Evolutionary conservation across 2,888 invertebrate species (phyloP).

Genomic region (Caenorhabditis japonica): DNA sequence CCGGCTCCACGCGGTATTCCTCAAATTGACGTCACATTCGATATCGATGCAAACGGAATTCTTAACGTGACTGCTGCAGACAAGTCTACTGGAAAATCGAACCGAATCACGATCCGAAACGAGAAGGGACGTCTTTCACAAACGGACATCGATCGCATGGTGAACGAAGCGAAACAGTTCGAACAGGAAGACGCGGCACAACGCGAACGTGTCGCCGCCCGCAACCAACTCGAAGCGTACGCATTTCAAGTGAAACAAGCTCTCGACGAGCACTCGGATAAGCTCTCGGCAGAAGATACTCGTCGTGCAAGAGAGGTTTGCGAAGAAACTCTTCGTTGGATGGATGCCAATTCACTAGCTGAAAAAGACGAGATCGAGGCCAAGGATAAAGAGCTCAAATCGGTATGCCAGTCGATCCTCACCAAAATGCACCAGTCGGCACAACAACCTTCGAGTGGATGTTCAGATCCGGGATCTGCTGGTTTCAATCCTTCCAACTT

Average conservation of each 20-base stretch:
- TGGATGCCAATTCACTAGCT: constrained; percentile 83
- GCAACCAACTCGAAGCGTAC: constrained; percentile 90
- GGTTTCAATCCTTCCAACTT: constrained; percentile 39
- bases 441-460: constrained; percentile 13
- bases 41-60: constrained; percentile 78
- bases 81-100: constrained; percentile 75
- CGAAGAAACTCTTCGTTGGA: constrained; percentile 87
- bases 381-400: constrained; percentile 66
- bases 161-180: constrained; percentile 92
- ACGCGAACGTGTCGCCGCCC: constrained; percentile 83
- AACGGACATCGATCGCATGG: constrained; percentile 88
- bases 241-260: constrained; percentile 77
- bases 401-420: constrained; percentile 62
- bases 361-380: constrained; percentile 82
- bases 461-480: constrained; percentile 54
- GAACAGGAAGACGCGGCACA: constrained; percentile 82
- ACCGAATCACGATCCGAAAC: constrained; percentile 73
- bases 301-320: constrained; percentile 88
- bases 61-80: constrained; percentile 73
- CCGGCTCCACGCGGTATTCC: constrained; percentile 77
- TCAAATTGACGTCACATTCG: constrained; percentile 80
- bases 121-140: constrained; percentile 88
- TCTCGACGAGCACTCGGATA: constrained; percentile 83
- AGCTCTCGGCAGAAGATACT: constrained; percentile 88
- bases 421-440: constrained; percentile 60